A percentile compares a stretch with the other conserved stretches of the same genome.
phyloP scores from a whole-genome alignment of 2,797 vertebrate genomes.

The Trematomus bernacchii region DNA sequence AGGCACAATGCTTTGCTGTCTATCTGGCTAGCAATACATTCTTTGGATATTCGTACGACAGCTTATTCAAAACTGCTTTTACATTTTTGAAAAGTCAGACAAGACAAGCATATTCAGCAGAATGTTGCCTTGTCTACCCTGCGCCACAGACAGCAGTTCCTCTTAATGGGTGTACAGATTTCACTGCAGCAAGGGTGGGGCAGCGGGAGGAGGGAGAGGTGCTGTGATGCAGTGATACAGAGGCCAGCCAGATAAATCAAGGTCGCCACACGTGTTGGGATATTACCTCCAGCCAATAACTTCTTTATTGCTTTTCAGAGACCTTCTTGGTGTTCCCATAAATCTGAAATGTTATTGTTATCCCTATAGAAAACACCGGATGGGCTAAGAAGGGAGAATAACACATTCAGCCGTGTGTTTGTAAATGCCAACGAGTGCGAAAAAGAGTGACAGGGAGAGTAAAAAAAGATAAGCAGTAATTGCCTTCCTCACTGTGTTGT shows the following conservation, averaged over 20 bases:
- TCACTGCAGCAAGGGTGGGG: conserved; percentile 82
- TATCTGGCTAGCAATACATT: conserved; percentile 38
- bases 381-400: conserved; percentile 34
- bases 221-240: conserved; percentile 73
- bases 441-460: conserved; percentile 28
- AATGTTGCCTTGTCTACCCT: conserved; percentile 55
- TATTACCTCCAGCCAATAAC: conserved; percentile 84
- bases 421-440: conserved; percentile 2
- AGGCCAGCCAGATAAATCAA: conserved; percentile 81
- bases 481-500: conserved; percentile 12
- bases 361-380: conserved; percentile 61
- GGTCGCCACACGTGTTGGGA: conserved; percentile 78
- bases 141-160: conserved; percentile 65
- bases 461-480: conserved; percentile 25
- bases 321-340: conserved; percentile 73
- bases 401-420: conserved; percentile 29
- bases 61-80: conserved; percentile 61
- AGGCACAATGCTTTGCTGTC: conserved; percentile 36
- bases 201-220: conserved; percentile 74
- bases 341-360: conserved; percentile 77
- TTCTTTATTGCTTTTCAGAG: conserved; percentile 84
- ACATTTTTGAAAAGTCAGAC: conserved; percentile 63
- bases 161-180: conserved; percentile 76
- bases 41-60: conserved; percentile 49
- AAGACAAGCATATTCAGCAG: conserved; percentile 71